Evolutionary conservation across 2,113 vertebrate genomes (phyloP).

Genomic region (Pitta sordida): DNA sequence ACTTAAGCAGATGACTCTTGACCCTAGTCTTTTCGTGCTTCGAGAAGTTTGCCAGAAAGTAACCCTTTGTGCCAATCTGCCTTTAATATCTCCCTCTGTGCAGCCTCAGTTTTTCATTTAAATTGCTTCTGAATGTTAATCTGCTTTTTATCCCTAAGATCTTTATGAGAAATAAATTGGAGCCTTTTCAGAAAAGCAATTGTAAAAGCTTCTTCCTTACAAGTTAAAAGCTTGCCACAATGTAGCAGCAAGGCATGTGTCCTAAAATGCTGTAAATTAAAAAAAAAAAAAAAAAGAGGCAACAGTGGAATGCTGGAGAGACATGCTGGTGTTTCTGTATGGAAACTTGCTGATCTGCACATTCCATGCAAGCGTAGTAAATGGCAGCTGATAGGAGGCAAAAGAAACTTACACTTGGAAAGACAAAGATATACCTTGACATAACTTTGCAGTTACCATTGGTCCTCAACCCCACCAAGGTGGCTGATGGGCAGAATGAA

Average conservation of each 20-base stretch:
- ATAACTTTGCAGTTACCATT: not conserved
- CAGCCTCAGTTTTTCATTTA: slow-evolving; percentile 48
- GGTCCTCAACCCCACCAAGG: not conserved
- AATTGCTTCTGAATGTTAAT: slow-evolving; percentile 61
- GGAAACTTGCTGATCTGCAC: not conserved
- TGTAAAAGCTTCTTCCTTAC: slow-evolving; percentile 20
- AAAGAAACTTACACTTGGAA: not conserved
- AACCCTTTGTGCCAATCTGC: slow-evolving; percentile 50
- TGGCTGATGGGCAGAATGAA: not conserved
- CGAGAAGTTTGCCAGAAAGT: slow-evolving; percentile 68
- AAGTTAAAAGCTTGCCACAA: slow-evolving; percentile 45
- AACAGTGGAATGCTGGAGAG: not conserved
- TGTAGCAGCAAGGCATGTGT: not conserved
- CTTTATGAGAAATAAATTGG: slow-evolving; percentile 57
- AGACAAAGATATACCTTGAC: not conserved
- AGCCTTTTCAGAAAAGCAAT: slow-evolving; percentile 30
- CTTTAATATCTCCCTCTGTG: slow-evolving; percentile 45
- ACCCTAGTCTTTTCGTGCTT: slow-evolving; percentile 58
- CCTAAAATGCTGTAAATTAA: slow-evolving; percentile 2
- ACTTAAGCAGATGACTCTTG: slow-evolving; percentile 68
- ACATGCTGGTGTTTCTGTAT: not conserved
- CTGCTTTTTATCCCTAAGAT: slow-evolving; percentile 57
- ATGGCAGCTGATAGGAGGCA: not conserved
- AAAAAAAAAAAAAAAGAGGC: not conserved
- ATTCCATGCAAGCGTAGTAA: not conserved